Evolutionary conservation across 37 sponge, comb jelly and placozoan genomes (phyloP), one percentile per base, ranked within the genome.

Genomic region (Oscarella lobularis): DNA sequence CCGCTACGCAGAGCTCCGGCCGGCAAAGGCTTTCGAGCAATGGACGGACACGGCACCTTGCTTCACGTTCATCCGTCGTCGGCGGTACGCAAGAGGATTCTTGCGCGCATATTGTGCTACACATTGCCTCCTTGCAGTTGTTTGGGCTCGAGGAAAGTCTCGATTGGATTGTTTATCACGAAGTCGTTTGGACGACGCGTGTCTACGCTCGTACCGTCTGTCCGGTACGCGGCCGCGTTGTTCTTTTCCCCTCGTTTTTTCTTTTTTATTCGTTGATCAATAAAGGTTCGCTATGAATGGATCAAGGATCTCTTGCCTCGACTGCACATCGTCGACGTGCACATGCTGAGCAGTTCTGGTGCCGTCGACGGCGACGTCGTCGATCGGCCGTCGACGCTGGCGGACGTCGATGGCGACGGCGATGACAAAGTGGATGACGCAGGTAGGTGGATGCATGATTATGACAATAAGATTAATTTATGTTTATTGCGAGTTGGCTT

Each of bases 21-120:
- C 31, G 65, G 84, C 39, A 67, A 80, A n/a, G 73, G 78, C 73
- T 92, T 89, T 39, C 74, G 88, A 33, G 86, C 93, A 4, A 92
- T 92, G 93, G 93, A 92, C 34, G 93, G 93, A 2, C 90, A 92
- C 77, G 38, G 84, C 82, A 86, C 85, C 33, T 54, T 74, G 2
- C 80, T 78, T 20, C 80, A 81, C 66, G 78, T 92, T 39, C 93
- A 92, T 72, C 93, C 93, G 0, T 36, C 76, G 14, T 89, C 92
- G 0, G 80, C 74, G 14, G 75, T 74, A 74, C 9, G 73, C n/a
- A n/a, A n/a, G n/a, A n/a, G n/a, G n/a, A n/a, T n/a, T n/a, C n/a
- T n/a, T n/a, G n/a, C n/a, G n/a, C n/a, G n/a, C n/a, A n/a, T n/a
- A n/a, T n/a, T n/a, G n/a, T n/a, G n/a, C n/a, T n/a, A n/a, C n/a